Base-by-base conservation (phyloP, 1,140 invertebrate genomes). In the Bombus difficillimus region DNA sequence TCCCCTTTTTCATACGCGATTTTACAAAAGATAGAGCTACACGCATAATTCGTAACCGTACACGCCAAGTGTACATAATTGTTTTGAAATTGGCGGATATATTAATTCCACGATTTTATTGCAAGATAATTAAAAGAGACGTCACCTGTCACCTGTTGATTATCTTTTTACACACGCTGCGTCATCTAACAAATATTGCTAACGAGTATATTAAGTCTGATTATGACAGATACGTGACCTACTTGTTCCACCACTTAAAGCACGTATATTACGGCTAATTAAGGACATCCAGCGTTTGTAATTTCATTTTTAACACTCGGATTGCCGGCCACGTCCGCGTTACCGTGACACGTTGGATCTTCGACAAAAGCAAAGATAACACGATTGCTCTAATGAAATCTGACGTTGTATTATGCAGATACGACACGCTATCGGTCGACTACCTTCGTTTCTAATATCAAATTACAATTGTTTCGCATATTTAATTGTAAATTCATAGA, bases 61-160 rank as follows among this genome's bases (percentile, higher is more conserved):
- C 12, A 6, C 34, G 10, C 8, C 15, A 25, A 43, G 28, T 18
- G 39, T 18, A 12, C 41, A 34, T 41, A 64, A 37, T 9, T 22
- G 18, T 22, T 47, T 12, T 13, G 9, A 4, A 81, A n/a, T 57
- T 47, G n/a, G 8, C 66, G 34, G 39, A 81, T 82, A 37, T 62
- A 82, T 82, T 75, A 82, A 57, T 75, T 74, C 34, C 69, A 22
- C 80, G 69, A 82, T 62, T 64, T 82, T 37, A 64, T 47, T n/a
- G 5, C 3, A 22, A 25, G 32, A 74, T 82, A 75, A 73, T 62
- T 64, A 34, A 74, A 43, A 28, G 74, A 22, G 32, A 75, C 22
- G 13, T 59, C 79, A 22, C 0, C 43, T 3, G 39, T 75, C 81
- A 34, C 71, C 57, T 75, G 53, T 74, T 62, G 53, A 75, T 9